Evolutionary conservation across 35 echinoderm and acorn worm species (phyloP).

Genomic region (Eucidaris tribuloides): DNA sequence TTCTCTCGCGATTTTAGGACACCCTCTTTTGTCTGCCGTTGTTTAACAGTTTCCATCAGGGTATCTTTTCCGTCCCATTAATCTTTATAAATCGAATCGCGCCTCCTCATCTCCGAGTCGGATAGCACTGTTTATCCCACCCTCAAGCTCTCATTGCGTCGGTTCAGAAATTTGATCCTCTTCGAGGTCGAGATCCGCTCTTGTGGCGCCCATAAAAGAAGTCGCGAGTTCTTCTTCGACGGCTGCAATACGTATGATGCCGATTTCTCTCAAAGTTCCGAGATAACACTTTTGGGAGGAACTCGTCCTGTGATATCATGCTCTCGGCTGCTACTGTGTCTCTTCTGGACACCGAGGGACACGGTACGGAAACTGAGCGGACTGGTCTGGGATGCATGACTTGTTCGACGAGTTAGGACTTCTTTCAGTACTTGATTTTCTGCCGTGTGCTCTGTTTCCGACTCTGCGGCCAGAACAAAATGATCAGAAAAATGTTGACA

Average conservation of each 20-base stretch:
- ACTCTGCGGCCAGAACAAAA: not conserved
- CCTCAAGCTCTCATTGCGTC: conserved; percentile 79
- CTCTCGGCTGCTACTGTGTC: not conserved
- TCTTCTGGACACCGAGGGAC: not conserved
- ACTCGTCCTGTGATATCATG: not conserved
- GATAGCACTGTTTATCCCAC: conserved; percentile 79
- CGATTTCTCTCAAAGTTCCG: conserved; percentile 4
- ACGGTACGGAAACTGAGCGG: not conserved
- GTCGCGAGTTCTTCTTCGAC: not conserved
- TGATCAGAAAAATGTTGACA: not conserved
- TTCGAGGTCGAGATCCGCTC: conserved; percentile 25
- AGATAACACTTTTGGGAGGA: not conserved
- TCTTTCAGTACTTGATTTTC: not conserved
- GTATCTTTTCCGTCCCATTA: conserved; percentile 88
- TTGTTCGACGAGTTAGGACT: not conserved
- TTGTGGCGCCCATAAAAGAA: not conserved
- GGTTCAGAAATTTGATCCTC: conserved; percentile 17
- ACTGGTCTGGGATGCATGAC: not conserved
- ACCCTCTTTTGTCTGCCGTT: conserved; percentile 72
- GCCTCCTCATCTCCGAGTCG: conserved; percentile 77
- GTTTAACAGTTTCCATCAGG: conserved; percentile 53
- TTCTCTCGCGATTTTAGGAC: conserved; percentile 70
- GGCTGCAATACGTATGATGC: not conserved
- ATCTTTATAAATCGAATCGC: conserved; percentile 80
- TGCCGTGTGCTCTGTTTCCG: not conserved